Evolutionary conservation across 2,888 invertebrate genomes (phyloP).

Genomic region (Lepeophtheirus nordmannii): DNA sequence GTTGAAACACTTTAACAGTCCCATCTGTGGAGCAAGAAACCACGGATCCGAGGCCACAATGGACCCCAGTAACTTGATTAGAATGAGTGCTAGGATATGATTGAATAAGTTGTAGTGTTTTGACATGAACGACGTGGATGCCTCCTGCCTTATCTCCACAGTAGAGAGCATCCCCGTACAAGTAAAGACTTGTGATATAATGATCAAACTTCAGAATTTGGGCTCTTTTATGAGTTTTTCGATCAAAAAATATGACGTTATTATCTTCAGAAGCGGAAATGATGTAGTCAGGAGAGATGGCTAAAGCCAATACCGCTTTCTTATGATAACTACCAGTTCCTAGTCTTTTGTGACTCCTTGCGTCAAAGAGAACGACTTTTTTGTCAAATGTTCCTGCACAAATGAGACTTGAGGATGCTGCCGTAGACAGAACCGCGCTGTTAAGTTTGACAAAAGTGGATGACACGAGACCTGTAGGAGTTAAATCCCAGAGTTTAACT

Average conservation of each 20-base stretch:
- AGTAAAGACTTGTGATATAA: not conserved
- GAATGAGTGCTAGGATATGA: not conserved
- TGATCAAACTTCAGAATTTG: not conserved
- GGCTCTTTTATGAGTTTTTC: not conserved
- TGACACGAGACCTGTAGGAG: not conserved
- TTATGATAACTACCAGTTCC: not conserved
- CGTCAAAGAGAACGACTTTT: conserved; percentile 17
- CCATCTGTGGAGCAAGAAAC: conserved; percentile 10
- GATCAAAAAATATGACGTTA: not conserved
- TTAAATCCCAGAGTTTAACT: conserved; percentile 16
- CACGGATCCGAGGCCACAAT: conserved; percentile 8
- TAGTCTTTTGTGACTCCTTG: not conserved
- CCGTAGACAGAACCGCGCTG: conserved; percentile 2
- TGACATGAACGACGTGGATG: conserved; percentile 12
- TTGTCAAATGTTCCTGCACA: conserved; percentile 15
- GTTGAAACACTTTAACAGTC: conserved; percentile 14
- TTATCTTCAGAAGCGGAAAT: conserved; percentile 17
- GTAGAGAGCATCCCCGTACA: conserved; percentile 1
- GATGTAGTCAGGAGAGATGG: not conserved
- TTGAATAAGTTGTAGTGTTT: not conserved
- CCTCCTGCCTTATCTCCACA: conserved; percentile 16
- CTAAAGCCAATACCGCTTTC: not conserved
- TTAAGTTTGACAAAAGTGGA: not conserved
- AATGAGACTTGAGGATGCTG: not conserved
- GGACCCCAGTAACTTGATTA: conserved; percentile 7